Evolutionary conservation across 2,797 vertebrate genomes (phyloP).

Genomic region (Orientallactaga sibirica): DNA sequence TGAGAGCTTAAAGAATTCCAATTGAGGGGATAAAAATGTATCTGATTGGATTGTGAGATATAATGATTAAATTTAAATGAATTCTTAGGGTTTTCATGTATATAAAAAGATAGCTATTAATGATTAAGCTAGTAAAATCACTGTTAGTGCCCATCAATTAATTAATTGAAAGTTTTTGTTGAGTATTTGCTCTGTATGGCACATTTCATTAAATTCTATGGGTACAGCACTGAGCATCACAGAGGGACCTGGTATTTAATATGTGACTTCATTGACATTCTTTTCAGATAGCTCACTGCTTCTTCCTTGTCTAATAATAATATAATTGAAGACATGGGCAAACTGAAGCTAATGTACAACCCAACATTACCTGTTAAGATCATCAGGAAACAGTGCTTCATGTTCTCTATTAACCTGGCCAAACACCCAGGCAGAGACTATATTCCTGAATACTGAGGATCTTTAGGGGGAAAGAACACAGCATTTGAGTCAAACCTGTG

Average conservation of each 20-base stretch:
- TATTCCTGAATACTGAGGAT: background rate
- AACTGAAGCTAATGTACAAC: background rate
- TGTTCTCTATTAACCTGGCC: background rate
- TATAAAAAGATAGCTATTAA: slow-evolving; percentile 38
- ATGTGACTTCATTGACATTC: background rate
- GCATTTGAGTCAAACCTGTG: background rate
- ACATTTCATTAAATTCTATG: background rate
- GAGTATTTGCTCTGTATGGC: background rate
- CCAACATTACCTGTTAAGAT: background rate
- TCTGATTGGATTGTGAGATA: slow-evolving; percentile 48
- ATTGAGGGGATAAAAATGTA: slow-evolving; percentile 15
- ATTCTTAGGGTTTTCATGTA: slow-evolving; percentile 49
- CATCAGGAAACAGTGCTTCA: background rate
- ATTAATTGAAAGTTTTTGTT: background rate
- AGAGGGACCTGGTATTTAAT: background rate
- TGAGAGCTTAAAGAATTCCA: slow-evolving; percentile 33
- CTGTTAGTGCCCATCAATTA: background rate
- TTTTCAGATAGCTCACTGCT: background rate
- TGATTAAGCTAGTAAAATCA: slow-evolving; percentile 41
- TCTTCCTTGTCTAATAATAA: background rate
- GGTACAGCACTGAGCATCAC: background rate
- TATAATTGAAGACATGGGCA: background rate
- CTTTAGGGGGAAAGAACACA: background rate
- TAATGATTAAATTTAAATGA: slow-evolving; percentile 37
- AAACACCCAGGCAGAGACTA: background rate